phyloP scores from a whole-genome alignment of 2,113 vertebrate genomes.

The Bubo bubo region DNA sequence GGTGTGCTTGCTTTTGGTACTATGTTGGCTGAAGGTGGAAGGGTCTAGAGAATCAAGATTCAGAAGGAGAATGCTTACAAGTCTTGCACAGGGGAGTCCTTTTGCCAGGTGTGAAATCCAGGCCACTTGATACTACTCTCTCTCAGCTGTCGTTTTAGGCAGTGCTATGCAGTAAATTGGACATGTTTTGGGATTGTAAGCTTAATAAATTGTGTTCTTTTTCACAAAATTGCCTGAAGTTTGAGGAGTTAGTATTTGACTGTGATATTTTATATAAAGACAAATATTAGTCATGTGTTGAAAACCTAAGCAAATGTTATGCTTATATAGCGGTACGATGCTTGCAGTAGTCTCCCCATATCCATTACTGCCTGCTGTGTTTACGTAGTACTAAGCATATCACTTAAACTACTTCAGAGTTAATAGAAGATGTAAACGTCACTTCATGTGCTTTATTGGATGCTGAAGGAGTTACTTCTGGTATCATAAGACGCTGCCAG shows the following conservation, averaged over 20 bases:
- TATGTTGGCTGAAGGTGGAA: background rate
- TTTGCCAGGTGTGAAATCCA: background rate
- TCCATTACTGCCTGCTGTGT: background rate
- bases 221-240: background rate
- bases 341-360: background rate
- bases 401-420: background rate
- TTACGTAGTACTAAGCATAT: background rate
- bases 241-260: background rate
- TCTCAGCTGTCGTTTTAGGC: background rate
- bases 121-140: background rate
- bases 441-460: background rate
- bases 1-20: background rate
- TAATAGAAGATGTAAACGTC: background rate
- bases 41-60: background rate
- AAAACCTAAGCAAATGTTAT: background rate
- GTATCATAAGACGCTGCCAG: background rate
- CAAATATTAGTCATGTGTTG: background rate
- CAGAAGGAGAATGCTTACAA: fast-evolving
- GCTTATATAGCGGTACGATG: background rate
- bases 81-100: background rate
- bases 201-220: background rate
- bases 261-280: background rate
- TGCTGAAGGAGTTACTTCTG: background rate
- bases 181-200: background rate
- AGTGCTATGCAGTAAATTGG: background rate